A percentile compares a stretch with the other conserved stretches of the same genome.
phyloP scores from a whole-genome alignment of 2,113 vertebrate genomes.

The Centrocercus urophasianus region DNA sequence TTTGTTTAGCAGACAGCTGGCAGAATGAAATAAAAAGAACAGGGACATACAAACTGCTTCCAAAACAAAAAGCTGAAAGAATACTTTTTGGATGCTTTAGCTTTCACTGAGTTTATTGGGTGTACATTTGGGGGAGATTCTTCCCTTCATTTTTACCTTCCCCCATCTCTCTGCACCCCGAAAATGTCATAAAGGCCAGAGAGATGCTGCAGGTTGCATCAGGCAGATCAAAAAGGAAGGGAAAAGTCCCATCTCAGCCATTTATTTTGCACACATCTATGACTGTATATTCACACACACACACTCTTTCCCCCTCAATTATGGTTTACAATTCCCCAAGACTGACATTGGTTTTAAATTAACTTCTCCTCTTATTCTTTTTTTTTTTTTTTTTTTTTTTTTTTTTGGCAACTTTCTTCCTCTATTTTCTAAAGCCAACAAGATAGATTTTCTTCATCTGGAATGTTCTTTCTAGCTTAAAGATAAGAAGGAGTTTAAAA shows the following conservation, averaged over 20 bases:
- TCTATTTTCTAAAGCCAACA: slow-evolving; percentile 82
- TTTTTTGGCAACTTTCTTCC: slow-evolving; percentile 75
- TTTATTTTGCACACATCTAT: slow-evolving; percentile 47
- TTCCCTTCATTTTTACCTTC: slow-evolving; percentile 16
- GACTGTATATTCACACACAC: not conserved
- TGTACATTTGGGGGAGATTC: not conserved
- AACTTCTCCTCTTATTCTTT: slow-evolving; percentile 66
- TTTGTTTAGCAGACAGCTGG: slow-evolving; percentile 90
- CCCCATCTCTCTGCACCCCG: not conserved
- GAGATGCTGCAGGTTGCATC: not conserved
- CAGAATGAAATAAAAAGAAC: slow-evolving; percentile 86
- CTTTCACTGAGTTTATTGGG: slow-evolving; percentile 66
- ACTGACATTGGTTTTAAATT: slow-evolving; percentile 88
- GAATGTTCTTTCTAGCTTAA: slow-evolving; percentile 87
- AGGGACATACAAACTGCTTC: slow-evolving; percentile 81
- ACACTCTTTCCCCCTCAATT: slow-evolving; percentile 59
- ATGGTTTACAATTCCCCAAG: slow-evolving; percentile 75
- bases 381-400: slow-evolving; percentile 32
- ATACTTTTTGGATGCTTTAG: slow-evolving; percentile 80
- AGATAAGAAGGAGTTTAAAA: slow-evolving; percentile 90
- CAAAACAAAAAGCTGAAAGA: slow-evolving; percentile 80
- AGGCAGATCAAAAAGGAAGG: slow-evolving; percentile 45
- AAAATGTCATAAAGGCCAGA: not conserved
- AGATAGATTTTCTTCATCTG: slow-evolving; percentile 84
- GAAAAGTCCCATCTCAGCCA: slow-evolving; percentile 42